These are phyloP conservation scores for Amiota minor DNA, from an alignment of 2,888 invertebrate genomes.

Conservation along the genomic window DNA sequence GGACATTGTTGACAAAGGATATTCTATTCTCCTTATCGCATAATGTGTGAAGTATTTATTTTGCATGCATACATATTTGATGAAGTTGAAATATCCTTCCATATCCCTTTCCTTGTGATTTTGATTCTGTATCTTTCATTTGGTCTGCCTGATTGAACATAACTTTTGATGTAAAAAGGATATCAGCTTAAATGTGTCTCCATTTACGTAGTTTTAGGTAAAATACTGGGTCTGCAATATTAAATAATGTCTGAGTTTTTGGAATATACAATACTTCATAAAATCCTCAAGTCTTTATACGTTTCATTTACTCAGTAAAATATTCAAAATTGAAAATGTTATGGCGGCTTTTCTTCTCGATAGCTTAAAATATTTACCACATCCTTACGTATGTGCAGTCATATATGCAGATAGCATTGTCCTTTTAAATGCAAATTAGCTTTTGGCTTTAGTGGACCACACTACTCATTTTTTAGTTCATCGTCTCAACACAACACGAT, in stretches of 20 bases:
- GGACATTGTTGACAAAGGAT: slow-evolving; percentile 39
- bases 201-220: neutral
- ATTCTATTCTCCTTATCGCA: slow-evolving; percentile 4
- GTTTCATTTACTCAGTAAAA: slow-evolving; percentile 64
- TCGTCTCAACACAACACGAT: neutral
- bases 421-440: slow-evolving; percentile 67
- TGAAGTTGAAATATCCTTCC: slow-evolving; percentile 9
- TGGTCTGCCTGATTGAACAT: slow-evolving; percentile 25
- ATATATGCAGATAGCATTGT: slow-evolving; percentile 42
- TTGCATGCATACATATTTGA: slow-evolving; percentile 30
- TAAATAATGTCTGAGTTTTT: no score
- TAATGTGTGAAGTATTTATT: slow-evolving; percentile 41
- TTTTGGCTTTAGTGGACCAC: slow-evolving; percentile 62
- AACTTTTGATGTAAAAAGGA: neutral
- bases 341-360: slow-evolving; percentile 33
- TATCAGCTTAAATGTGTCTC: neutral
- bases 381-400: no score
- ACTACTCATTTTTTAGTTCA: neutral
- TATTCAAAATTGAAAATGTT: slow-evolving; percentile 64
- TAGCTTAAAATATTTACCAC: neutral
- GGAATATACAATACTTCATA: neutral
- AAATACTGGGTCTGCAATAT: no score
- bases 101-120: no score
- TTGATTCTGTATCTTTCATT: no score
- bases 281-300: slow-evolving; percentile 25